Evolutionary conservation across 2,797 vertebrate species (phyloP).

Genomic region (Peromyscus eremicus): DNA sequence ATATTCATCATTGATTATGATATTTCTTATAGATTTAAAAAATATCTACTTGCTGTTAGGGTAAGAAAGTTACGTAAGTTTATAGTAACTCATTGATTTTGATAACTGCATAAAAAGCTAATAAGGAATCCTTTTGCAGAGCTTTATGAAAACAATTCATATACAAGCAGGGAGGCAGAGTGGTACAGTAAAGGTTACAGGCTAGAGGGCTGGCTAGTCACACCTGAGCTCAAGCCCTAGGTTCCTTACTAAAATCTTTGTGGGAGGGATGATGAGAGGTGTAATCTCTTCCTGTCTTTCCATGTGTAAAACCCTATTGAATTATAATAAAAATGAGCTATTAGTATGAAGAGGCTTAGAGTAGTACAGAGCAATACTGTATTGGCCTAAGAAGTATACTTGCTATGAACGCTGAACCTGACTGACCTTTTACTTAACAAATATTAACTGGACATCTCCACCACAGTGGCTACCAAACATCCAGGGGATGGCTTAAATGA

Average conservation of each 20-base stretch:
- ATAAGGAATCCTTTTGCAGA: background rate
- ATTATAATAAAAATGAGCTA: conserved; percentile 22
- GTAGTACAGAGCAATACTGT: background rate
- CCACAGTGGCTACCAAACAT: background rate
- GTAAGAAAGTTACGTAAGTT: conserved; percentile 52
- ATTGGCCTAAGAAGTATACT: background rate
- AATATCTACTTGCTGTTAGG: conserved; percentile 22
- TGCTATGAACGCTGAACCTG: background rate
- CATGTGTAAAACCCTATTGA: background rate
- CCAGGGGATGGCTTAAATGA: background rate
- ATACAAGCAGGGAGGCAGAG: conserved; percentile 3
- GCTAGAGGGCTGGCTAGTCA: background rate
- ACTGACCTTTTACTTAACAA: conserved; percentile 32
- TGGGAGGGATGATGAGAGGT: background rate
- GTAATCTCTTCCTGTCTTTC: background rate
- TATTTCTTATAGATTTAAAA: background rate
- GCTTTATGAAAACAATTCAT: conserved; percentile 17
- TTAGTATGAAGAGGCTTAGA: background rate
- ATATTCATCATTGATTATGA: background rate
- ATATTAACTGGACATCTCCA: conserved; percentile 8
- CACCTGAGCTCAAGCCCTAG: background rate
- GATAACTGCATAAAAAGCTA: conserved; percentile 42
- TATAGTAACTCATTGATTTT: conserved; percentile 26
- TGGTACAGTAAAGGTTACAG: background rate
- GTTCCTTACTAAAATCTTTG: background rate